phyloP scores from a whole-genome alignment of 1,140 invertebrate genomes.

The Pachypsylla venusta region DNA sequence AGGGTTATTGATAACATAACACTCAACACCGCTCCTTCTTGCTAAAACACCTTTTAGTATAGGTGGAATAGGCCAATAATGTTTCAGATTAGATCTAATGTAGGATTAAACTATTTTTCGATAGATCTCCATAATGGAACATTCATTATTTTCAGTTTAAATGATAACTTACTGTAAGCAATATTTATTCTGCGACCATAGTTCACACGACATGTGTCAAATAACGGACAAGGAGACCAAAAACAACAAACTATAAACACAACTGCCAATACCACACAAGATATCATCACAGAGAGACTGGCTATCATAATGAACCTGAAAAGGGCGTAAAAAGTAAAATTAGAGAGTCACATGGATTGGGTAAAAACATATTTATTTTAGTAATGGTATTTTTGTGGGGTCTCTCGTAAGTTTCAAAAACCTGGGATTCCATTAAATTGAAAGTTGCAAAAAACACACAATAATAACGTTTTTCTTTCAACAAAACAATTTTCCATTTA shows the following conservation, averaged over 20 bases:
- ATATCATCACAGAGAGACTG: constrained; percentile 10
- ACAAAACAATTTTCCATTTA: not conserved
- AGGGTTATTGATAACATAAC: too few relatives aligned
- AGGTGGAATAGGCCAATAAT: too few relatives aligned
- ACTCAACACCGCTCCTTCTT: too few relatives aligned
- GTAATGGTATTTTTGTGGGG: too few relatives aligned
- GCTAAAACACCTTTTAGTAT: too few relatives aligned
- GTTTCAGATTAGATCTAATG: too few relatives aligned
- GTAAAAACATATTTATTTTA: too few relatives aligned
- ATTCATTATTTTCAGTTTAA: not conserved
- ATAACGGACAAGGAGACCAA: constrained; percentile 10
- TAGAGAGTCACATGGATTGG: too few relatives aligned
- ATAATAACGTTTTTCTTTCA: not conserved
- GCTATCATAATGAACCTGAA: constrained; percentile 5
- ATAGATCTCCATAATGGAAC: not conserved
- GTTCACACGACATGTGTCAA: constrained; percentile 12
- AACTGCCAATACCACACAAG: constrained; percentile 3
- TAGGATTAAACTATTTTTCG: too few relatives aligned
- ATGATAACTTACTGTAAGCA: constrained; percentile 3
- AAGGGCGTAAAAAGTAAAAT: not conserved
- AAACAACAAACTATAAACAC: constrained; percentile 11
- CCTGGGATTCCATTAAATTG: not conserved
- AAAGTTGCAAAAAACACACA: not conserved
- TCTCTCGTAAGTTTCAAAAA: not conserved
- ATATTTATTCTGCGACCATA: constrained; percentile 2